Percentiles rank a stretch among this genome's conserved stretches.
These are phyloP conservation scores for Philonicus albiceps DNA, from an alignment of 2,888 invertebrate genomes.

Conservation along the genomic window DNA sequence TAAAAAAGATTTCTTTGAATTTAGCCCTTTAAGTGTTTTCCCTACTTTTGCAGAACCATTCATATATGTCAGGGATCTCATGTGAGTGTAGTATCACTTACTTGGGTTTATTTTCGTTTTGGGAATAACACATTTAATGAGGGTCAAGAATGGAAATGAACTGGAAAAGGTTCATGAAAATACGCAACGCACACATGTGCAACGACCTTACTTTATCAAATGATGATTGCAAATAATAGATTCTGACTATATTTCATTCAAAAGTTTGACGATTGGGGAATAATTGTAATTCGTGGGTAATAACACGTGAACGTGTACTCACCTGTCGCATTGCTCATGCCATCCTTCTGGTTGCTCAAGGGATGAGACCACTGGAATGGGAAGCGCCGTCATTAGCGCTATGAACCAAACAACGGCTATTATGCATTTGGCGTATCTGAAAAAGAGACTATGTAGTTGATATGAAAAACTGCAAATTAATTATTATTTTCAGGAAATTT, in stretches of 20 bases:
- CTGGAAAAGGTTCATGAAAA: not conserved
- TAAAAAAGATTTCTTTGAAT: not conserved
- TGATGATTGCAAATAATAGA: not conserved
- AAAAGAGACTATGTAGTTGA: too few species aligned
- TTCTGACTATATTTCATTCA: not conserved
- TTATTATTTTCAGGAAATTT: too few species aligned
- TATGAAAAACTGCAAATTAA: not conserved
- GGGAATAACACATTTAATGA: not conserved
- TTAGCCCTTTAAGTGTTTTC: not conserved
- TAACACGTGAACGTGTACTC: constrained; percentile 58
- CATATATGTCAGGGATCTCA: not conserved
- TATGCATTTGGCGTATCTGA: constrained; percentile 61
- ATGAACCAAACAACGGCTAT: constrained; percentile 62
- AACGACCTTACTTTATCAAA: not conserved
- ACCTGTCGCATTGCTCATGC: constrained; percentile 73
- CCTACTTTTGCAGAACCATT: not conserved
- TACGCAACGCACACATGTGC: not conserved
- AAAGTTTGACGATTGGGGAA: not conserved
- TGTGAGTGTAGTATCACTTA: not conserved
- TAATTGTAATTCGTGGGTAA: not conserved
- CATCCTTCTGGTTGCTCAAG: constrained; percentile 70
- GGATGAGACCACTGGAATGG: constrained; percentile 79
- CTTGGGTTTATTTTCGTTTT: not conserved
- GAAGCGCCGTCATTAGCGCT: constrained; percentile 80
- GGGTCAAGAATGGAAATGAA: not conserved